Conservation (phyloP, 2,113 vertebrate genomes). For the Scartelaos histophorus region DNA sequence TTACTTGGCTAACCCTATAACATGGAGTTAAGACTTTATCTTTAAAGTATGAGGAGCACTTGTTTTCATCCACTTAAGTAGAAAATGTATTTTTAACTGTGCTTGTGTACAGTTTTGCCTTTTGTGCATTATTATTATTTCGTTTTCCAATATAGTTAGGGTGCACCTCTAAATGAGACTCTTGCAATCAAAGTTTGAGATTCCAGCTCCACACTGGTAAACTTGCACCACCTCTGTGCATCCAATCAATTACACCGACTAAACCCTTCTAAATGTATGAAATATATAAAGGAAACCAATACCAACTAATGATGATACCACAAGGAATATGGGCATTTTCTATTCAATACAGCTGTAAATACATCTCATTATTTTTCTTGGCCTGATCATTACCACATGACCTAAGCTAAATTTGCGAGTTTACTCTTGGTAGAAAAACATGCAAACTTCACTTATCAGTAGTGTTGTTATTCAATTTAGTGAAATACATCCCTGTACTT, state of each 20-base stretch:
- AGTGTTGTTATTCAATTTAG: constrained; percentile 11
- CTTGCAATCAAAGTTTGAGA: not conserved
- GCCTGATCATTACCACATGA: constrained; percentile 30
- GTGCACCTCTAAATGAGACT: too few species aligned
- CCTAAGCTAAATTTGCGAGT: constrained; percentile 14
- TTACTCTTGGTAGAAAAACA: constrained; percentile 31
- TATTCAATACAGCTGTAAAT: constrained; percentile 42
- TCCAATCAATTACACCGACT: constrained; percentile 50
- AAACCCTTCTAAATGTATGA: constrained; percentile 38
- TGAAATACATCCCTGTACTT: constrained; percentile 16
- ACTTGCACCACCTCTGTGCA: constrained; percentile 36
- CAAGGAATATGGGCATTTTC: constrained; percentile 17
- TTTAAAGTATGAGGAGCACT: too few species aligned
- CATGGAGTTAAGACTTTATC: too few species aligned
- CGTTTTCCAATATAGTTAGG: not conserved
- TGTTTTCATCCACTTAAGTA: too few species aligned
- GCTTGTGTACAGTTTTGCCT: too few species aligned
- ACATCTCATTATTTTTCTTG: constrained; percentile 40
- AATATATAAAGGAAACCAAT: constrained; percentile 34
- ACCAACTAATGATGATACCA: constrained; percentile 46
- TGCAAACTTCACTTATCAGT: constrained; percentile 22
- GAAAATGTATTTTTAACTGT: too few species aligned
- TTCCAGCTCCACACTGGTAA: constrained; percentile 13
- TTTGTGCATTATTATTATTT: not conserved
- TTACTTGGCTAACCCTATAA: too few species aligned